Evolutionary conservation across 1,140 invertebrate species (phyloP), one percentile per base, ranked within the genome.

Genomic region (Bilobella aurantiaca): DNA sequence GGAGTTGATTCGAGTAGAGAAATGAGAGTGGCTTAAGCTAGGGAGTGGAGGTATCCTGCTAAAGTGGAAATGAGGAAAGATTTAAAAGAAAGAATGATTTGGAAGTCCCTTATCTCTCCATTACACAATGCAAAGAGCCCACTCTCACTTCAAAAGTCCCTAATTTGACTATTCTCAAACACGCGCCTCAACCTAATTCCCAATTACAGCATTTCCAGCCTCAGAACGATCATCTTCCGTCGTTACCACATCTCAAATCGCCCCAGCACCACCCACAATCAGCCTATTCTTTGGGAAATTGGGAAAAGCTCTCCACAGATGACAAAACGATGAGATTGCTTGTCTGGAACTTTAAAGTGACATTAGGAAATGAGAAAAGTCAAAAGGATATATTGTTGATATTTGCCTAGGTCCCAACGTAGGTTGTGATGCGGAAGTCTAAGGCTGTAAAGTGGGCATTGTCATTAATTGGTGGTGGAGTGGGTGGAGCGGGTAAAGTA

Each of bases 91-190:
- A 53, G 49, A 65, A 67, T 64, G 68, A 68, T 70, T 70, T 68
- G 66, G 64, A 67, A 70, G 60, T 66, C 71, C 71, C 71, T 73
- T 73, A 73, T 73, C 71, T 70, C 69, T 65, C 68, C 49, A 73
- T 70, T 73, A 73, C 71, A 73, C 60, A 47, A 72, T 62, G 63
- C 68, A 66, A 72, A 69, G 64, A 72, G 65, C 63, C 61, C 68
- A 66, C 59, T 69, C 66, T 37, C 46, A 46, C 49, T 58, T 29
- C 31, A 25, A 56, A 12, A 16, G 12, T 8, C 12, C 58, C 57
- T 67, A 63, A 64, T 63, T 67, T 67, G 25, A 58, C 42, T 29
- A 58, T 29, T 32, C 3, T 8, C 23, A 37, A 61, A 37, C 5
- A 29, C 29, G 18, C 23, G 28, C n/a, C 37, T 42, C n/a, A 42